Percentiles rank a stretch among this genome's conserved stretches.
Evolutionary conservation across 2,113 vertebrate genomes (phyloP).

Genomic region (Ellobius talpinus): DNA sequence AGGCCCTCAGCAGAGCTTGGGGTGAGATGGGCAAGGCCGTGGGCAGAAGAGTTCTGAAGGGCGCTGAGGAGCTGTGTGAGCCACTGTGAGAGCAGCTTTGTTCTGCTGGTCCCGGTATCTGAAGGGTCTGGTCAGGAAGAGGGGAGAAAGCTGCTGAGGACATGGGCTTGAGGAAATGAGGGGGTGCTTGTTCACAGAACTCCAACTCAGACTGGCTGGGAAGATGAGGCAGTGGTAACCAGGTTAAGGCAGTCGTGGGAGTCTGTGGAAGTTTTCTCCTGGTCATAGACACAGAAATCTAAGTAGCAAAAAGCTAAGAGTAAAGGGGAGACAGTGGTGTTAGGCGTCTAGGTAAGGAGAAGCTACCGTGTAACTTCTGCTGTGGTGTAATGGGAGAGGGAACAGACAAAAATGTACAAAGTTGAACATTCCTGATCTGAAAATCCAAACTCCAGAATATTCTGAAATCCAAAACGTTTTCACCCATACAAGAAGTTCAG

Average conservation of each 20-base stretch:
- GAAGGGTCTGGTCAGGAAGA: not conserved
- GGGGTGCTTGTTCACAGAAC: no score
- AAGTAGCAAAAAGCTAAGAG: not conserved
- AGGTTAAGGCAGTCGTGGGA: not conserved
- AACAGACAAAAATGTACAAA: not conserved
- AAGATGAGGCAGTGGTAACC: not conserved
- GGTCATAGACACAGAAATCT: not conserved
- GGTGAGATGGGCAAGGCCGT: not conserved
- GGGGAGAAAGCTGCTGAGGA: not conserved
- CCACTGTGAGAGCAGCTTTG: not conserved
- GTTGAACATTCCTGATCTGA: not conserved
- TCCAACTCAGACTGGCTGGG: not conserved
- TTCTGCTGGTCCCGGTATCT: not conserved
- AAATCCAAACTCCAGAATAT: not conserved
- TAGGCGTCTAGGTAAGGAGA: no score
- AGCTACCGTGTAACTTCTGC: not conserved
- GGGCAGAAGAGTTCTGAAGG: not conserved
- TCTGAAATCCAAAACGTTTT: not conserved
- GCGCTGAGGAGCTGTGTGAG: not conserved
- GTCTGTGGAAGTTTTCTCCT: not conserved
- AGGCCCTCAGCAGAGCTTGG: not conserved
- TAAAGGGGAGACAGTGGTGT: not conserved
- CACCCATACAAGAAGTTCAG: not conserved
- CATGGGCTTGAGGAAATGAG: not conserved
- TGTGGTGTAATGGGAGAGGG: not conserved